phyloP scores from a whole-genome alignment of 2,113 vertebrate species.

The Catagonus wagneri region DNA sequence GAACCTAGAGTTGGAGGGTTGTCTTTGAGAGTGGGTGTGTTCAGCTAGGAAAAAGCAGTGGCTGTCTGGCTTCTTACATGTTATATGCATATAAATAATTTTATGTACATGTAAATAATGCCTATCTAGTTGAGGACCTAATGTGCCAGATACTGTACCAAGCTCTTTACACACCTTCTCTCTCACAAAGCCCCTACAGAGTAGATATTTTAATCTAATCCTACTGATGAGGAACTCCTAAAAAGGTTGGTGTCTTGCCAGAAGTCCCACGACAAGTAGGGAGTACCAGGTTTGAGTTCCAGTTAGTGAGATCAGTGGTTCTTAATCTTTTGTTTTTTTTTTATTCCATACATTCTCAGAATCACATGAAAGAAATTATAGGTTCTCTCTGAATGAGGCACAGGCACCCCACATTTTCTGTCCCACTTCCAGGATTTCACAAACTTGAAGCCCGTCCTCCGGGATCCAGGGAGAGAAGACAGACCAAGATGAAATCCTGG shows the following conservation, averaged over 20 bases:
- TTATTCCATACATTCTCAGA: neutral
- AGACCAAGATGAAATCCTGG: neutral
- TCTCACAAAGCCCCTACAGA: neutral
- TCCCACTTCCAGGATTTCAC: neutral
- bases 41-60: neutral
- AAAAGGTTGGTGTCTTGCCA: neutral
- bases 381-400: neutral
- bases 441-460: neutral
- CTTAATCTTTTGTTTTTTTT: neutral
- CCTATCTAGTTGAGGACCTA: neutral
- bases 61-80: neutral
- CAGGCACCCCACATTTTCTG: neutral
- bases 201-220: neutral
- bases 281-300: neutral
- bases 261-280: neutral
- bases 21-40: neutral
- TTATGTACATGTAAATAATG: neutral
- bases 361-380: neutral
- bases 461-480: neutral
- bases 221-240: neutral
- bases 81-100: neutral
- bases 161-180: too few relatives aligned
- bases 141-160: too few relatives aligned
- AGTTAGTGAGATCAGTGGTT: neutral
- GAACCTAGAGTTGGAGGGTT: neutral